Evolutionary conservation across 1,140 invertebrate species (phyloP).

Genomic region (Cydia amplana): DNA sequence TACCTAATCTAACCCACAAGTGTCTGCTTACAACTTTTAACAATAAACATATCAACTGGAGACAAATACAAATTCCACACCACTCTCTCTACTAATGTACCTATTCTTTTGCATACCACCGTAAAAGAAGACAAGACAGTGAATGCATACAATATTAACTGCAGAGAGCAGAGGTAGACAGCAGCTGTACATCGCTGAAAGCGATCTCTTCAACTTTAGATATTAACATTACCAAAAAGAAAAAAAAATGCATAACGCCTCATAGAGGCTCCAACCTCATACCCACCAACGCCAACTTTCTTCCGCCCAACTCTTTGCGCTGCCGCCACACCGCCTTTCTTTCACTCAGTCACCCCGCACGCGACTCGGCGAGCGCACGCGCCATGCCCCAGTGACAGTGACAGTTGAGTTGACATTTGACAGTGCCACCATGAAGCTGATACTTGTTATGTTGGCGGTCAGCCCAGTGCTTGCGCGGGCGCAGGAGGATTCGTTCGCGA

Average conservation of each 20-base stretch:
- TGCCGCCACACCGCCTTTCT: slow-evolving; percentile 44
- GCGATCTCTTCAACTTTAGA: no score
- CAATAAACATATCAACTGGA: no score
- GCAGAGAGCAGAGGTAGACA: no score
- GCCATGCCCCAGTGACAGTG: slow-evolving; percentile 46
- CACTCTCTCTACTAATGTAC: no score
- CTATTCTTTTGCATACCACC: no score
- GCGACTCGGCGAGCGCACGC: slow-evolving; percentile 43
- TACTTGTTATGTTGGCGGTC: slow-evolving; percentile 46
- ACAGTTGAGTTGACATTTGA: slow-evolving; percentile 43
- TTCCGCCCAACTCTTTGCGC: slow-evolving; percentile 35
- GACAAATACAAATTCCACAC: no score
- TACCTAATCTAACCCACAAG: no score
- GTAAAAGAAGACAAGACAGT: no score
- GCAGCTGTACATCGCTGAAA: no score
- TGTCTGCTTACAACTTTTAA: no score
- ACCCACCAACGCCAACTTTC: slow-evolving; percentile 30
- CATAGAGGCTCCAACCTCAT: not conserved
- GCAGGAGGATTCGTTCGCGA: slow-evolving; percentile 88
- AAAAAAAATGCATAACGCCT: not conserved
- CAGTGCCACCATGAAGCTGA: slow-evolving; percentile 50
- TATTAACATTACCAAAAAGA: no score
- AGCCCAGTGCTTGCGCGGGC: slow-evolving; percentile 67
- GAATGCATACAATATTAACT: no score
- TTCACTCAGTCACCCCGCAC: slow-evolving; percentile 42